Percentiles rank a stretch among this genome's conserved stretches.
Evolutionary conservation across 1,140 invertebrate species (phyloP).

Genomic region (Ostrea edulis): DNA sequence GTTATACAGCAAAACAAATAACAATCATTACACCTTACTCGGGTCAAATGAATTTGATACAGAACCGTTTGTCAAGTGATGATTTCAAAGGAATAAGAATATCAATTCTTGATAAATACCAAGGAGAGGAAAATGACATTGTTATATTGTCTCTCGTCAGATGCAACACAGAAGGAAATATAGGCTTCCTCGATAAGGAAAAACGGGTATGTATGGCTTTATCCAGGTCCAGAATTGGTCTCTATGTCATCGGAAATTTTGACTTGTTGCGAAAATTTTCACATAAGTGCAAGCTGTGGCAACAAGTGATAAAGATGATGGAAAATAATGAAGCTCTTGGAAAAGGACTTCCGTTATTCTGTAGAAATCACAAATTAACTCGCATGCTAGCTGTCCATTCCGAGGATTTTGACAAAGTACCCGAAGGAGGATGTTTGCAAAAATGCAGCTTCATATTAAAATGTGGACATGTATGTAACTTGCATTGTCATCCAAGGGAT

Average conservation of each 20-base stretch:
- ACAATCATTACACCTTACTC: constrained; percentile 79
- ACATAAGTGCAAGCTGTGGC: constrained; percentile 84
- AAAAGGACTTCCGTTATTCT: constrained; percentile 73
- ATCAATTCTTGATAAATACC: constrained; percentile 86
- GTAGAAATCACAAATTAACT: constrained; percentile 76
- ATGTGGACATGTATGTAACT: constrained; percentile 75
- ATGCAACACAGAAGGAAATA: constrained; percentile 83
- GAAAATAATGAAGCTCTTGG: constrained; percentile 14
- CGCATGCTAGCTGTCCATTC: constrained; percentile 57
- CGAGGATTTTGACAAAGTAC: constrained; percentile 72
- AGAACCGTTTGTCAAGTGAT: constrained; percentile 69
- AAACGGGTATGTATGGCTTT: constrained; percentile 92
- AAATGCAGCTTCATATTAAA: constrained; percentile 70
- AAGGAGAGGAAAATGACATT: constrained; percentile 91
- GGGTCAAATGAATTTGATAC: constrained; percentile 74
- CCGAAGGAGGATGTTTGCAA: constrained; percentile 76
- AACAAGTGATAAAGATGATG: constrained; percentile 20
- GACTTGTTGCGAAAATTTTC: constrained; percentile 83
- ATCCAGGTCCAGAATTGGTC: constrained; percentile 88
- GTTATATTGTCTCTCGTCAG: constrained; percentile 91
- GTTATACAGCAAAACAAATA: constrained; percentile 73
- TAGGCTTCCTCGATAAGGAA: constrained; percentile 88
- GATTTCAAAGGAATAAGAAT: constrained; percentile 78
- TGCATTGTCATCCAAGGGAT: constrained; percentile 67
- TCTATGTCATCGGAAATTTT: constrained; percentile 86